Base-by-base conservation (phyloP, 2,888 invertebrate genomes). In the Epistrophe grossulariae region DNA sequence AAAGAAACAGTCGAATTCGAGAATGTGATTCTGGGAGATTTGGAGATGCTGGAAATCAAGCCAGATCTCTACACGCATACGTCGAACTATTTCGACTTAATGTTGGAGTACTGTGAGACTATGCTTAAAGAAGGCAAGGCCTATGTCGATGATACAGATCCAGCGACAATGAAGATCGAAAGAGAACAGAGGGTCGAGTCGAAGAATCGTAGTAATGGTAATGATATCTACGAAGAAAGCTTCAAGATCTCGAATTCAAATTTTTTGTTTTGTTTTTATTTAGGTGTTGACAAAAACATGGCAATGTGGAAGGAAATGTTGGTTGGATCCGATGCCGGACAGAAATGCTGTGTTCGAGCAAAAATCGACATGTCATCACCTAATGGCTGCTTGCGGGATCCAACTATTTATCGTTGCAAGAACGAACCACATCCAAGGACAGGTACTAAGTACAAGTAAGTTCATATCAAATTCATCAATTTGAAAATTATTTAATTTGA, bases 1-100 rank as follows among this genome's bases (percentile, higher is more conserved):
- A 99, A 99, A 92, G 99, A 99, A 92, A 98, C 98, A 90, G 97
- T 96, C 0, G 97, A 99, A 89, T 99, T 98, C 93, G 99, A 99
- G 92, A 96, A 99, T 94, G 99, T 98, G 0, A 99, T 99, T 90
- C 93, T 99, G 74, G 97, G 98, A 92, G 99, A 99, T 93, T 94
- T 99, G 38, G 95, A 96, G 88, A 94, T 99, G 95, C 93, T 99
- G 66, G 95, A 99, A 91, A 96, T 99, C 74, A 97, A 97, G 90
- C 98, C 98, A 0, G 98, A 99, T 92, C 91, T 95, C 68, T 99
- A 98, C 92, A 98, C 99, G 0, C 98, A 98, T 92, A 99, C 99
- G 0, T 99, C 99, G 0, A 97, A 99, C 92, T 97, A 99, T 93
- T 99, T 99, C 92, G 99, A 99, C 90, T 92, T 96, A 80, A 97